Conservation (phyloP, 1,140 invertebrate species). For the Brachionus angularis region DNA sequence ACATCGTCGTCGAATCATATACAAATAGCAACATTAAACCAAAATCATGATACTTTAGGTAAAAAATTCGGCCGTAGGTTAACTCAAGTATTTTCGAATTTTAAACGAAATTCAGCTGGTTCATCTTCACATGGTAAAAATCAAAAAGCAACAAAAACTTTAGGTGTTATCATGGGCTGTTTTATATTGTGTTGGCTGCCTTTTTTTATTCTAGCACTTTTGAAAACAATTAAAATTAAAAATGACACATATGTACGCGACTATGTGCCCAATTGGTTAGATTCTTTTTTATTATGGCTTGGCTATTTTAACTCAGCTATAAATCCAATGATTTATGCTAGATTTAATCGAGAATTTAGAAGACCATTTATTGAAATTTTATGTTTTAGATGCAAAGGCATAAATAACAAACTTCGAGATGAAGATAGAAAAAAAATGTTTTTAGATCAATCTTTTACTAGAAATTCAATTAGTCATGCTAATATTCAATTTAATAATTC, state of each 20-base stretch:
- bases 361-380: conserved; percentile 61
- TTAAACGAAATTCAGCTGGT: conserved; percentile 5
- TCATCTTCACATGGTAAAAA: conserved; percentile 31
- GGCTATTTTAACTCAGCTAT: conserved; percentile 61
- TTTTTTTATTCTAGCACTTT: conserved; percentile 63
- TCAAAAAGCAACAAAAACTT: conserved; percentile 78
- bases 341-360: conserved; percentile 61
- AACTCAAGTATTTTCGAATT: conserved; percentile 4
- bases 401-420: conserved; percentile 49
- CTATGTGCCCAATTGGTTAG: conserved; percentile 54
- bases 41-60: background rate
- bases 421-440: conserved; percentile 30
- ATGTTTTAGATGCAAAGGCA: conserved; percentile 58
- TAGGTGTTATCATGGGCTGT: conserved; percentile 64
- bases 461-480: conserved; percentile 10
- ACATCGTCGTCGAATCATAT: too few species aligned
- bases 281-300: conserved; percentile 57
- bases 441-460: background rate
- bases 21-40: too few species aligned
- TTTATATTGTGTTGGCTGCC: conserved; percentile 64
- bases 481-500: background rate
- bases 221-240: conserved; percentile 54
- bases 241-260: background rate
- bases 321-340: conserved; percentile 62
- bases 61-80: conserved; percentile 18